A percentile compares a stretch with the other conserved stretches of the same genome.
These are phyloP conservation scores for Tragulus kanchil DNA, from an alignment of 2,113 vertebrate genomes.

Conservation along the genomic window DNA sequence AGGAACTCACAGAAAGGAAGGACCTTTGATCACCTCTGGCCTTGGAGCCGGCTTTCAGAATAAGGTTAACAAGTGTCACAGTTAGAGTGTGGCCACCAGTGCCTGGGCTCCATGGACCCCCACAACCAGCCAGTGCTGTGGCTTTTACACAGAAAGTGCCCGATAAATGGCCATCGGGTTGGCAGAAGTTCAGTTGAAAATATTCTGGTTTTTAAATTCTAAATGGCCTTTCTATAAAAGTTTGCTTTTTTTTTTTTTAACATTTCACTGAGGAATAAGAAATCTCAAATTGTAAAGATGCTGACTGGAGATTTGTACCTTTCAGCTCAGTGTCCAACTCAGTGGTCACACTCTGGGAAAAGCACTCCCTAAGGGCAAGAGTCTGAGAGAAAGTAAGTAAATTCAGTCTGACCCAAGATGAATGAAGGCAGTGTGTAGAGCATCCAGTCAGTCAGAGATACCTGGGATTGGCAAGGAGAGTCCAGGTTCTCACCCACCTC, in stretches of 20 bases:
- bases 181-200: background rate
- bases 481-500: background rate
- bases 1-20: background rate
- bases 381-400: background rate
- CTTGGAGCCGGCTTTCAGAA: background rate
- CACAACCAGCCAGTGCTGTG: fast-evolving
- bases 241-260: background rate
- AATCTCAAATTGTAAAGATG: background rate
- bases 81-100: background rate
- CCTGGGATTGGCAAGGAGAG: background rate
- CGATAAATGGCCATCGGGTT: background rate
- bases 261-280: background rate
- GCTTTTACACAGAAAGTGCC: background rate
- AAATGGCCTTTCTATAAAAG: background rate
- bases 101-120: background rate
- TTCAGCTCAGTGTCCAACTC: background rate
- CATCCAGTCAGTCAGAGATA: background rate
- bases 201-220: background rate
- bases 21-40: background rate
- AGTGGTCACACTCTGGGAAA: background rate
- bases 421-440: background rate
- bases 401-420: background rate
- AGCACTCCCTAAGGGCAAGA: background rate
- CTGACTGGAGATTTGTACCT: background rate
- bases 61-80: background rate